A percentile compares a stretch with the other conserved stretches of the same genome.
Conservation (phyloP, 2,113 vertebrate genomes). For the Notechis scutatus region DNA sequence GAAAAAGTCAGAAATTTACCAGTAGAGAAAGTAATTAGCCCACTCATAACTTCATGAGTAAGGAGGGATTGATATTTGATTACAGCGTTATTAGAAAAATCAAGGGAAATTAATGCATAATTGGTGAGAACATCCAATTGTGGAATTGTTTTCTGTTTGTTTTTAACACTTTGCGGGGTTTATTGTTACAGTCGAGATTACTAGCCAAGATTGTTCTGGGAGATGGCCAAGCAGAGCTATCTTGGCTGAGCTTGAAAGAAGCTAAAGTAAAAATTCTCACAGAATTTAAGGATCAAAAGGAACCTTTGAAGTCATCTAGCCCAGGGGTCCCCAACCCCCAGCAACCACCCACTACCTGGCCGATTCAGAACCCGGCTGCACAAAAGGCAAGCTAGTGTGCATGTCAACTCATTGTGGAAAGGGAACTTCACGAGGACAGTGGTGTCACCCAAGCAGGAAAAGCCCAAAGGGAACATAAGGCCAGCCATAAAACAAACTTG, state of each 20-base stretch:
- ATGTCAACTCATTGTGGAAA: no score
- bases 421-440: no score
- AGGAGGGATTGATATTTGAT: neutral
- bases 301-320: neutral
- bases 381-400: no score
- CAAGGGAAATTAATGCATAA: neutral
- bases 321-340: no score
- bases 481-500: no score
- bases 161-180: neutral
- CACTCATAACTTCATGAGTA: neutral
- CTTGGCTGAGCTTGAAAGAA: neutral
- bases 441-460: no score
- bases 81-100: neutral
- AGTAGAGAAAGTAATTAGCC: neutral
- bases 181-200: neutral
- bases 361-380: rapidly evolving
- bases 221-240: neutral
- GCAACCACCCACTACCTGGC: no score
- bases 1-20: neutral
- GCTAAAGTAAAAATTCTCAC: neutral
- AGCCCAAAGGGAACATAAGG: no score
- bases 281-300: neutral
- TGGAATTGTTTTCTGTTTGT: neutral
- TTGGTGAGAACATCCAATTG: neutral
- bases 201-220: neutral